These are phyloP conservation scores for Cyanoderma ruficeps DNA, from an alignment of 2,113 vertebrate genomes.

Conservation along the genomic window DNA sequence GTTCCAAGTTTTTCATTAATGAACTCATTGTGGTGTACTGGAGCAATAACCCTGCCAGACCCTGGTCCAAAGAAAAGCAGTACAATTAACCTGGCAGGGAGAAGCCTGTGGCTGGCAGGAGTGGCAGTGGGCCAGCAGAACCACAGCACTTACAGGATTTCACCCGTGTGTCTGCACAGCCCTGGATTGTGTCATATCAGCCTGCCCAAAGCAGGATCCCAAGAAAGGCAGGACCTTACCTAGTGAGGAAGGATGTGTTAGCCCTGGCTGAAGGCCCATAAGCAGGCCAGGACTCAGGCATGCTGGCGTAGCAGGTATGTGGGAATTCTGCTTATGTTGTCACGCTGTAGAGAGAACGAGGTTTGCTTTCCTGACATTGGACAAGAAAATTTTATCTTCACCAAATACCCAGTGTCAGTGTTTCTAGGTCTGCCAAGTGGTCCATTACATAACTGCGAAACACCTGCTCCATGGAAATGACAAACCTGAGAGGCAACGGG, in stretches of 20 bases:
- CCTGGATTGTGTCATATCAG: accelerated
- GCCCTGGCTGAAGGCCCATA: accelerated
- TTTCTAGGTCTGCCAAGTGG: neutral
- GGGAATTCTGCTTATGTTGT: neutral
- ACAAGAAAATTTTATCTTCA: neutral
- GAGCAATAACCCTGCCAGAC: neutral
- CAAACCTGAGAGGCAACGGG: neutral
- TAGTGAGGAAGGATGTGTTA: accelerated
- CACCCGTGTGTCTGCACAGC: neutral
- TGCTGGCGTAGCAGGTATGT: neutral
- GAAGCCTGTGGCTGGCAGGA: neutral
- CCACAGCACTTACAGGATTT: neutral
- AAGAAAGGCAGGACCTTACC: neutral
- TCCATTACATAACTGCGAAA: neutral
- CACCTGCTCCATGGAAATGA: neutral
- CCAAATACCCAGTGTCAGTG: neutral
- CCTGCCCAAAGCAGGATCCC: neutral
- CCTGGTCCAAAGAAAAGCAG: neutral
- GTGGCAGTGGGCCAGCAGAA: neutral
- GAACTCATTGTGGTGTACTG: neutral
- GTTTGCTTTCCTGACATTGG: neutral
- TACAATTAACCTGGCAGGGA: neutral
- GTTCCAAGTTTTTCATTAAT: neutral
- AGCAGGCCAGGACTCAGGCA: neutral
- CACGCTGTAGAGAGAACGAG: accelerated